Evolutionary conservation across 2,113 vertebrate species (phyloP), one percentile per base, ranked within the genome.

Genomic region (Lepisosteus oculatus): DNA sequence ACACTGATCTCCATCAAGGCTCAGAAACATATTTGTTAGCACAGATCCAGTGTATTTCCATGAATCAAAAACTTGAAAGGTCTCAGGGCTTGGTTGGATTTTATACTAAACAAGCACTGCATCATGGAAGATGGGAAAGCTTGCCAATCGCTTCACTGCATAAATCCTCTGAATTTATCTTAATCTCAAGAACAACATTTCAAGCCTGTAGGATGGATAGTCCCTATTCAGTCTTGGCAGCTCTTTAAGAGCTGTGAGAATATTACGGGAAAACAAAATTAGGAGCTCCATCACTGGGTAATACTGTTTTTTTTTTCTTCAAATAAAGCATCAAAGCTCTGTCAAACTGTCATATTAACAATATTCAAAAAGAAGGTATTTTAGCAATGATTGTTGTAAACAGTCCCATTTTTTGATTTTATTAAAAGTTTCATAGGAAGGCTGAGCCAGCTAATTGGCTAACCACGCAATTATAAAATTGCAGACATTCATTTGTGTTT

Each of bases 131-230:
- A 5, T 11, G 3, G 14, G 65, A 43, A 62, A 44, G 14, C n/a
- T 43, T 62, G 68, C 67, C 67, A 69, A 54, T 69, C 29, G 17
- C 55, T 17, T 8, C 42, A 17, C 55, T 7, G 13, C 42, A 43
- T 69, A 70, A 70, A 70, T 61, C 69, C 69, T 57, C 69, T 47
- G 7, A 8, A 72, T 65, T 65, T 65, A 45, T 54, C 47, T 72
- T 61, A 15, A 62, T 70, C 69, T 61, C 56, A 70, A 70, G 44
- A 61, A 43, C 55, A 70, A 70, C 69, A 47, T 61, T 70, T 70
- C 56, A 11, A 45, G 12, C 29, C 47, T 55, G 45, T 65, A 51
- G 41, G 70, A 63, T 13, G 54, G 43, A 42, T 55, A 65, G 59
- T 41, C 47, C 63, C 51, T 14, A 51, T 42, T 42, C 68, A n/a